Base-by-base conservation (phyloP, 2,113 vertebrate species). In the Andinoacara biseriatus region DNA sequence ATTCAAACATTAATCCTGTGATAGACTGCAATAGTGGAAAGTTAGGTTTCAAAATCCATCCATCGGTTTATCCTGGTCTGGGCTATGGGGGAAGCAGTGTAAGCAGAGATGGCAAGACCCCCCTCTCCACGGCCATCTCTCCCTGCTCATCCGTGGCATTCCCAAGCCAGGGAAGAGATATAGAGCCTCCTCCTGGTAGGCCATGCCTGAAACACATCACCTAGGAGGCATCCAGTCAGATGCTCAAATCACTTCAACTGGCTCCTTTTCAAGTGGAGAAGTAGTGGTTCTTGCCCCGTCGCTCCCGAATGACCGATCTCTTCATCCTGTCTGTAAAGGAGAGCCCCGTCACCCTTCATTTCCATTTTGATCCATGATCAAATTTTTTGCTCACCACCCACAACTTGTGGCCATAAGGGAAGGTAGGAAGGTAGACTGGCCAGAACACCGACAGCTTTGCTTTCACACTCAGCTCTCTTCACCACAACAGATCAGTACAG, bases 341-440 rank as follows among this genome's bases (percentile, higher is more conserved):
- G 22, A 67, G 40, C 18, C 14, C 40, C 26, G 22, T 26, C 22
- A 43, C 40, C 40, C 11, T 43, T 67, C 63, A 26, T 24, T 49
- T 9, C 2, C 22, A 11, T 14, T 67, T 49, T 8, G 24, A 67
- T 49, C 26, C 22, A 49, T 10, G 0, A 49, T 67, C 40, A 49
- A 22, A 49, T 49, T 67, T 40, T 46, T 67, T 22, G 17, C 40
- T 67, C 63, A 46, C 5, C 0, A 0, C 33, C 10, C 40, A 29
- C 40, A 49, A 5, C 63, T 67, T 3, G 0, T 49, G 15, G 22
- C 26, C 24, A 49, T 46, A 65, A 40, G 8, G 0, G 22, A 65
- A 38, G 62, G 24, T 17, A 17, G 38, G 62, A 43, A 46, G 17
- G 62, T 43, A 46, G 62, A 46, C 24, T 65, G 38, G 26, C 63